Percentiles rank a stretch among this genome's conserved stretches.
Evolutionary conservation across 2,888 invertebrate species (phyloP).

Genomic region (Baronia brevicornis): DNA sequence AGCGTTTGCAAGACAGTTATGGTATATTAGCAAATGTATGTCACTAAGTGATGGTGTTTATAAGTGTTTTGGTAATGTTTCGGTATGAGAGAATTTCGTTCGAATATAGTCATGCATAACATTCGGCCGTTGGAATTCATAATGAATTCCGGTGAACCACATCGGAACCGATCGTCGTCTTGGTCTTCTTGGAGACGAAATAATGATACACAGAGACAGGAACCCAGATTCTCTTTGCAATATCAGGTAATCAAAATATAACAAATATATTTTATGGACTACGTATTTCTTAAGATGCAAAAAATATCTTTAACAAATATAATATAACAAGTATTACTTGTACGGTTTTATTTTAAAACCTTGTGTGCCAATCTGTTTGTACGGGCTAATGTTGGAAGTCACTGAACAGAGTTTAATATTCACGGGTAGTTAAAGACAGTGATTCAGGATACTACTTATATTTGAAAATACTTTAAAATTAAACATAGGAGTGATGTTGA

Average conservation of each 20-base stretch:
- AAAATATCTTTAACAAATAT: constrained; percentile 1
- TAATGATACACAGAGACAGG: constrained; percentile 39
- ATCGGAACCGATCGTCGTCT: constrained; percentile 52
- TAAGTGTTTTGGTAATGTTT: constrained; percentile 25
- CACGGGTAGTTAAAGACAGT: too few relatives aligned
- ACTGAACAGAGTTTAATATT: too few relatives aligned
- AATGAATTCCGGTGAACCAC: constrained; percentile 29
- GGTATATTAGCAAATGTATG: constrained; percentile 16
- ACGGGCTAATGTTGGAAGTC: too few relatives aligned
- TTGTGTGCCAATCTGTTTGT: too few relatives aligned
- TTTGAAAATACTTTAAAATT: too few relatives aligned
- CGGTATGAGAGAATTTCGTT: constrained; percentile 54
- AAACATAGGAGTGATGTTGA: too few relatives aligned
- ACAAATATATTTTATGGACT: too few relatives aligned
- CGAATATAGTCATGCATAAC: constrained; percentile 47
- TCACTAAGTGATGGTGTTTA: constrained; percentile 49
- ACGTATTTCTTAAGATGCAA: background rate
- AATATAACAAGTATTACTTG: too few relatives aligned
- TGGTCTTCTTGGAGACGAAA: constrained; percentile 49
- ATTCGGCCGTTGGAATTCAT: constrained; percentile 40
- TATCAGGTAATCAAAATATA: constrained; percentile 55
- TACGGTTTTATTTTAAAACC: too few relatives aligned
- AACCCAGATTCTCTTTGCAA: constrained; percentile 59
- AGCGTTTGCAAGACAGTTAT: constrained; percentile 24
- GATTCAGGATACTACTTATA: too few relatives aligned